A percentile compares a stretch with the other conserved stretches of the same genome.
Evolutionary conservation across 2,113 vertebrate genomes (phyloP).

Genomic region (Arenaria interpres): DNA sequence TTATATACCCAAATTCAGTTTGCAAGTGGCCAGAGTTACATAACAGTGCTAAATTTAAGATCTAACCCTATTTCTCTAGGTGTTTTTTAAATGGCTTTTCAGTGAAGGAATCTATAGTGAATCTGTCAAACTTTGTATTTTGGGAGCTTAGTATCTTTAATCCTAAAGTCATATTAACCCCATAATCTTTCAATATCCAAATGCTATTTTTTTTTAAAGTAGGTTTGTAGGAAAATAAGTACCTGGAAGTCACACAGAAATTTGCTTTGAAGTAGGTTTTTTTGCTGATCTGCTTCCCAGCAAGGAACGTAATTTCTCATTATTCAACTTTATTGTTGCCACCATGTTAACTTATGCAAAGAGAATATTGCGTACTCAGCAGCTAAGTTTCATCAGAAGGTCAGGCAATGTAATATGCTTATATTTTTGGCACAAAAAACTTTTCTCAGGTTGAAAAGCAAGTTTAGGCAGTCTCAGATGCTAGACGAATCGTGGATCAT

Average conservation of each 20-base stretch:
- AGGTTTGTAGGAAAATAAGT: neutral
- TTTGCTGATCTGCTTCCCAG: neutral
- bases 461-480: neutral
- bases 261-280: neutral
- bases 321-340: neutral
- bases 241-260: neutral
- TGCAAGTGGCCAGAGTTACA: neutral
- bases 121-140: neutral
- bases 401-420: neutral
- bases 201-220: neutral
- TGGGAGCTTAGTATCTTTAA: neutral
- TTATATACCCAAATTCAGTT: neutral
- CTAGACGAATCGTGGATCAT: neutral
- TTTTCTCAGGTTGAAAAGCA: neutral
- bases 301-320: neutral
- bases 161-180: neutral
- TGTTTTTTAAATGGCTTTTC: neutral
- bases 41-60: neutral
- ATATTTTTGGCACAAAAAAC: neutral
- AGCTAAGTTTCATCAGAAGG: neutral
- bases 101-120: neutral
- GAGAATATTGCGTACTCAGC: accelerated
- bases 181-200: neutral
- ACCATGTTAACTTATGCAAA: neutral
- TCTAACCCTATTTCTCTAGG: neutral